A percentile compares a stretch with the other conserved stretches of the same genome.
Evolutionary conservation across 2,888 invertebrate species (phyloP).

Genomic region (Priapulus caudatus): DNA sequence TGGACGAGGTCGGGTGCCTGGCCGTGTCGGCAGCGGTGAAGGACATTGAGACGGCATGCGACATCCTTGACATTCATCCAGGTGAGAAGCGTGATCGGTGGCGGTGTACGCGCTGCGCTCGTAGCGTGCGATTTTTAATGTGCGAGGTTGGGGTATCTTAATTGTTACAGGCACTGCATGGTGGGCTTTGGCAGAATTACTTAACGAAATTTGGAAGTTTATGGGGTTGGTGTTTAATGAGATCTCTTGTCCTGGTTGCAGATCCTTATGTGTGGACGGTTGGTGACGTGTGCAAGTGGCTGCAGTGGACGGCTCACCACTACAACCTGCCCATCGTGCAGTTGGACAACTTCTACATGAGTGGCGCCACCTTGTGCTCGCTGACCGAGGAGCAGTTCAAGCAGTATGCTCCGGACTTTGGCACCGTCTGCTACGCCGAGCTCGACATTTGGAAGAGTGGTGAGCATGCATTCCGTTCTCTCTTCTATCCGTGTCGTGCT

Average conservation of each 20-base stretch:
- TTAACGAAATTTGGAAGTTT: too few species aligned
- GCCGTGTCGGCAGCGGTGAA: slow-evolving; percentile 74
- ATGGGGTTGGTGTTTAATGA: too few species aligned
- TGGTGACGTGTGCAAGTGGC: slow-evolving; percentile 74
- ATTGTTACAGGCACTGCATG: too few species aligned
- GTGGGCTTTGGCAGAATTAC: too few species aligned
- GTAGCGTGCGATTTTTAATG: too few species aligned
- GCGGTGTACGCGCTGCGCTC: too few species aligned
- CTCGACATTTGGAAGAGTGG: slow-evolving; percentile 80
- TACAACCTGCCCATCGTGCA: slow-evolving; percentile 41
- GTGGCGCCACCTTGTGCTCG: slow-evolving; percentile 59
- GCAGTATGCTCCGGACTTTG: slow-evolving; percentile 59
- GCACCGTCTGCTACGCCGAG: slow-evolving; percentile 70
- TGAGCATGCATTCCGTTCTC: too few species aligned
- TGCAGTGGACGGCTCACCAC: slow-evolving; percentile 71
- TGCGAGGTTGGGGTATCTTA: too few species aligned
- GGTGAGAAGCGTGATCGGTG: too few species aligned
- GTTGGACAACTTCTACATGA: slow-evolving; percentile 54
- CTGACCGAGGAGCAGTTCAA: slow-evolving; percentile 75
- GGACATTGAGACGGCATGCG: slow-evolving; percentile 72
- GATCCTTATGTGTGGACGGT: slow-evolving; percentile 79
- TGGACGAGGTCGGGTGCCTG: slow-evolving; percentile 44
- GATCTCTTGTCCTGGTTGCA: too few species aligned
- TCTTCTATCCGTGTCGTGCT: too few species aligned
- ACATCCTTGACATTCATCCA: slow-evolving; percentile 70